phyloP scores from a whole-genome alignment of 2,888 invertebrate genomes.

The Thumatha senex region DNA sequence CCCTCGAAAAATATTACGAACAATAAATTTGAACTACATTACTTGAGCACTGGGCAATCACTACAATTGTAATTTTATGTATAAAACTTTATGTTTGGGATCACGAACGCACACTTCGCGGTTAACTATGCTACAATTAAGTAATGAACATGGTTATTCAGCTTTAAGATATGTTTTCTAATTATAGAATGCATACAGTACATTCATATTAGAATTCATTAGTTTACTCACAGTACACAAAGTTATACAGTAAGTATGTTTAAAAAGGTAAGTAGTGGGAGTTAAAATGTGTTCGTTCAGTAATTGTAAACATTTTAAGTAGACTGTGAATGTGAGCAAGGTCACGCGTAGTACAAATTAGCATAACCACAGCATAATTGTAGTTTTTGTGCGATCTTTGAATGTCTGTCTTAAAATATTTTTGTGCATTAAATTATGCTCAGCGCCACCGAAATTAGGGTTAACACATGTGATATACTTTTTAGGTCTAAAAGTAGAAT shows the following conservation, averaged over 20 bases:
- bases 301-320: slow-evolving; percentile 28
- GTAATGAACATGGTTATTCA: neutral
- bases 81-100: neutral
- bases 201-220: neutral
- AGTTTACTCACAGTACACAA: neutral
- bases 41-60: neutral
- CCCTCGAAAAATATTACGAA: neutral
- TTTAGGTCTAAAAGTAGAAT: too few relatives aligned
- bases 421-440: slow-evolving; percentile 1
- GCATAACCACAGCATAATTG: slow-evolving; percentile 11
- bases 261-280: slow-evolving; percentile 1
- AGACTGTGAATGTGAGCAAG: slow-evolving; percentile 31
- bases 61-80: neutral
- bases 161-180: neutral
- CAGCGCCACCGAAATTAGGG: neutral
- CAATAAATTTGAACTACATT: neutral
- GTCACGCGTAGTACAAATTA: slow-evolving; percentile 18
- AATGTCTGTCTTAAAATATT: neutral
- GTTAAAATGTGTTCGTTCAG: slow-evolving; percentile 10
- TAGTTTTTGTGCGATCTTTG: slow-evolving; percentile 2
- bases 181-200: slow-evolving; percentile 1
- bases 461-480: neutral
- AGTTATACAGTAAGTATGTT: neutral
- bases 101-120: neutral
- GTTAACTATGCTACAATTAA: neutral